A percentile compares a stretch with the other conserved stretches of the same genome.
These are phyloP conservation scores for Anabas testudineus DNA, from an alignment of 2,797 vertebrate species.

Conservation along the genomic window DNA sequence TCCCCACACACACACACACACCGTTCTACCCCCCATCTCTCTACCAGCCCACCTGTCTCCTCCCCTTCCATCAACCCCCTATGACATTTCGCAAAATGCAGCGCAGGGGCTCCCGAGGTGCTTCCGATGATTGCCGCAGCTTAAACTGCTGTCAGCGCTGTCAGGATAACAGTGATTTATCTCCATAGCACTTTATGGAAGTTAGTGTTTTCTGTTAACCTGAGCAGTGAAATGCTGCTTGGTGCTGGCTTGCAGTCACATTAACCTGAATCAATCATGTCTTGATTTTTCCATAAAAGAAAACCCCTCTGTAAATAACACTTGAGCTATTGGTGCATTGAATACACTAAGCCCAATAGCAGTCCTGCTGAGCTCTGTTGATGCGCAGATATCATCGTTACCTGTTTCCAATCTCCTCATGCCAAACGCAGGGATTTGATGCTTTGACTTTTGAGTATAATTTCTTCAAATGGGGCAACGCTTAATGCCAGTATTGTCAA, in stretches of 20 bases:
- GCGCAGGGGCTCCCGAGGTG: constrained; percentile 91
- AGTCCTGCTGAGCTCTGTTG: constrained; percentile 61
- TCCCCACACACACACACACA: not conserved
- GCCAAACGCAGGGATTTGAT: constrained; percentile 72
- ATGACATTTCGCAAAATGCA: constrained; percentile 95
- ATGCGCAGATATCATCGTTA: constrained; percentile 71
- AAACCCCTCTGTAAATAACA: constrained; percentile 85
- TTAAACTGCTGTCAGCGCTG: constrained; percentile 98
- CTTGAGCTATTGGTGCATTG: constrained; percentile 53
- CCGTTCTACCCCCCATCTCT: constrained; percentile 28
- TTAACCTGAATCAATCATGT: constrained; percentile 89
- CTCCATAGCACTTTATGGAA: constrained; percentile 91
- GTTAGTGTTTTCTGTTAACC: constrained; percentile 89
- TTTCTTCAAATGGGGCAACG: constrained; percentile 62
- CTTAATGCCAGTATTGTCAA: constrained; percentile 70
- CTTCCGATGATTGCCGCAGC: constrained; percentile 93
- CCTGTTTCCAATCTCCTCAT: constrained; percentile 71
- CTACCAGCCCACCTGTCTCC: constrained; percentile 59
- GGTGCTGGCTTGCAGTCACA: constrained; percentile 82
- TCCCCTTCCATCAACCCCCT: constrained; percentile 71
- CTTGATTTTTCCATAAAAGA: constrained; percentile 90
- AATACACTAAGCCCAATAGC: constrained; percentile 70
- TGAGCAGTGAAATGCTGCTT: constrained; percentile 81
- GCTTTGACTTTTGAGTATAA: constrained; percentile 63
- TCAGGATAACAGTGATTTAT: constrained; percentile 99